phyloP scores from a whole-genome alignment of 2,888 invertebrate genomes.

The Polymixis lichenea region DNA sequence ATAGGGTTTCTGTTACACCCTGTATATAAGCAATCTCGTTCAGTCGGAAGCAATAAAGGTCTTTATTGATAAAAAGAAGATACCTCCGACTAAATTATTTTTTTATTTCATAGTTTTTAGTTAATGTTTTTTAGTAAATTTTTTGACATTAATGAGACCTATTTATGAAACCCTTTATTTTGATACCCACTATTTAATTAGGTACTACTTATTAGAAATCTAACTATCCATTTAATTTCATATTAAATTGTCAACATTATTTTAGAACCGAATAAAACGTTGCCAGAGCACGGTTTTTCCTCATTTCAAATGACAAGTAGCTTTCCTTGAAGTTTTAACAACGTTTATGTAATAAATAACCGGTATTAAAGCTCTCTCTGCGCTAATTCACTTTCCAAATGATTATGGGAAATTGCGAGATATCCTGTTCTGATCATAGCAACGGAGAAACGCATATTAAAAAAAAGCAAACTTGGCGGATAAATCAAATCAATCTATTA shows the following conservation, averaged over 20 bases:
- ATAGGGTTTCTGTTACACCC: too few species aligned
- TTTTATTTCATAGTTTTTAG: too few species aligned
- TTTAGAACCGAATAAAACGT: background rate
- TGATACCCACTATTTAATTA: too few species aligned
- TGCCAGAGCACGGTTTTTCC: background rate
- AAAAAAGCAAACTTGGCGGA: background rate
- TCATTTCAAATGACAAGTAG: background rate
- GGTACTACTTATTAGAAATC: too few species aligned
- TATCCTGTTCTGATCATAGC: constrained; percentile 24
- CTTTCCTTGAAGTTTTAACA: constrained; percentile 13
- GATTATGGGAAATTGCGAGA: constrained; percentile 22
- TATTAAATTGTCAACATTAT: background rate
- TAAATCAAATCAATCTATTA: background rate
- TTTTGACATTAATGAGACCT: too few species aligned
- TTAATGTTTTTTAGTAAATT: too few species aligned
- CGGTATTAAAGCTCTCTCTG: constrained; percentile 21
- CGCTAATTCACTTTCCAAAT: constrained; percentile 33
- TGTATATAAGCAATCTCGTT: too few species aligned
- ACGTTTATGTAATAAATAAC: constrained; percentile 21
- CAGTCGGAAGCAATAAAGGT: too few species aligned
- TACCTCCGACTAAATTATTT: too few species aligned
- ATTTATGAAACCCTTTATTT: too few species aligned
- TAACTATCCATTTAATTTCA: background rate
- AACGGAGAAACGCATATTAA: background rate
- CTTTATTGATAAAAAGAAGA: too few species aligned